Conservation (phyloP, 2,113 vertebrate genomes). For the Suncus etruscus region DNA sequence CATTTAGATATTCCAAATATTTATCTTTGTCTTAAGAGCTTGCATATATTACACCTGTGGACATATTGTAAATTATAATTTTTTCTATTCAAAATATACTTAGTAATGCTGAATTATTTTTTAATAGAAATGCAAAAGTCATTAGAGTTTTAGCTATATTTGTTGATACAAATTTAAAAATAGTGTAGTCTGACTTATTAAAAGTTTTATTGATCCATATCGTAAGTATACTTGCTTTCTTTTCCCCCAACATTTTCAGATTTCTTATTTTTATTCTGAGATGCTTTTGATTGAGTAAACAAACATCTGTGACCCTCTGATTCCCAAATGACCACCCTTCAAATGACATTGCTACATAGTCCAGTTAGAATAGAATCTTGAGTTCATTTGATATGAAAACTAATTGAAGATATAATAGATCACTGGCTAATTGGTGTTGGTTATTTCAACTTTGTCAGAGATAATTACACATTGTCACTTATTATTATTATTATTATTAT, state of each 20-base stretch:
- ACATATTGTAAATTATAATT: not conserved
- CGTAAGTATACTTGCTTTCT: not conserved
- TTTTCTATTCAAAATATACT: slow-evolving; percentile 54
- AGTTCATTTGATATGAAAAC: slow-evolving; percentile 46
- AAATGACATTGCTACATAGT: slow-evolving; percentile 33
- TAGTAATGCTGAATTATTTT: slow-evolving; percentile 52
- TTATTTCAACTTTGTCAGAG: slow-evolving; percentile 43
- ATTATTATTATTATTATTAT: slow-evolving; percentile 34
- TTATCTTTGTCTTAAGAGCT: slow-evolving; percentile 10
- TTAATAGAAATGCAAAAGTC: not conserved
- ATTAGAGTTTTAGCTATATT: slow-evolving; percentile 13
- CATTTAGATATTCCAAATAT: not conserved
- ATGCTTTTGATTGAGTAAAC: slow-evolving; percentile 7
- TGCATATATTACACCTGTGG: not conserved
- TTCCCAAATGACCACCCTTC: slow-evolving; percentile 19
- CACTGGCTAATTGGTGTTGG: slow-evolving; percentile 5
- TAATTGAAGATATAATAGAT: slow-evolving; percentile 25
- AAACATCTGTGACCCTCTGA: not conserved
- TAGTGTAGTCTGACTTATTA: not conserved
- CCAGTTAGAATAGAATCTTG: slow-evolving; percentile 38
- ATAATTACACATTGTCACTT: slow-evolving; percentile 58
- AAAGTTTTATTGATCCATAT: not conserved
- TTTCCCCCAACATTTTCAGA: not conserved
- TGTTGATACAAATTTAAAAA: slow-evolving; percentile 7
- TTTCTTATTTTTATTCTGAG: slow-evolving; percentile 52